Percentiles rank a stretch among this genome's conserved stretches.
phyloP scores from a whole-genome alignment of 2,113 vertebrate species.

The Amazona vittata region DNA sequence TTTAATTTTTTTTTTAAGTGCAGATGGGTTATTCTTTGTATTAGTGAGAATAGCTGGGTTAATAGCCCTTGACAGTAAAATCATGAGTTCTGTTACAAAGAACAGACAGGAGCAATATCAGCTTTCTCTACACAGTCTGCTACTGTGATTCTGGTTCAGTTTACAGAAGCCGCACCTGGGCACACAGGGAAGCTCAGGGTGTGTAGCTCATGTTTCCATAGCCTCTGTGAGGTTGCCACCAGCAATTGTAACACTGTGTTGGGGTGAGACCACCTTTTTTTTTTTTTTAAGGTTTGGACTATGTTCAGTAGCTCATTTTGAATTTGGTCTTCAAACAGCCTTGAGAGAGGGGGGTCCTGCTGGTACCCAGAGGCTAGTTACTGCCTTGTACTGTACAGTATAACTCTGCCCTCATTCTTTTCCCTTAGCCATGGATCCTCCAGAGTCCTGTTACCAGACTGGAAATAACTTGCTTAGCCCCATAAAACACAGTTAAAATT shows the following conservation, averaged over 20 bases:
- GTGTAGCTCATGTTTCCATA: not conserved
- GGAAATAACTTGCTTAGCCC: not conserved
- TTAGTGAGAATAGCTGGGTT: not conserved
- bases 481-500: not conserved
- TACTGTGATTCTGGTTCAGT: not conserved
- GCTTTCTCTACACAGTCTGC: not conserved
- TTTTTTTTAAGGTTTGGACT: not conserved
- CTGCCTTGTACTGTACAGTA: accelerated
- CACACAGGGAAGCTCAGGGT: not conserved
- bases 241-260: not conserved
- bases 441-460: not conserved
- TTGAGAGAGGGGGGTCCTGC: not conserved
- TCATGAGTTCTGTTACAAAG: not conserved
- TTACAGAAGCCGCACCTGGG: not conserved
- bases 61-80: not conserved
- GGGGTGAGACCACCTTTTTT: not conserved
- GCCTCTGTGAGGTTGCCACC: not conserved
- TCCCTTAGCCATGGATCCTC: not conserved
- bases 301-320: not conserved
- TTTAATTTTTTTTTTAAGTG: too few relatives aligned
- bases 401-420: not conserved
- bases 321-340: not conserved
- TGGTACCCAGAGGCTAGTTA: not conserved
- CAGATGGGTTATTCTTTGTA: not conserved
- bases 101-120: not conserved